Percentiles rank a stretch among this genome's conserved stretches.
Evolutionary conservation across 2,888 invertebrate species (phyloP).

Genomic region (Auanema freiburgensis): DNA sequence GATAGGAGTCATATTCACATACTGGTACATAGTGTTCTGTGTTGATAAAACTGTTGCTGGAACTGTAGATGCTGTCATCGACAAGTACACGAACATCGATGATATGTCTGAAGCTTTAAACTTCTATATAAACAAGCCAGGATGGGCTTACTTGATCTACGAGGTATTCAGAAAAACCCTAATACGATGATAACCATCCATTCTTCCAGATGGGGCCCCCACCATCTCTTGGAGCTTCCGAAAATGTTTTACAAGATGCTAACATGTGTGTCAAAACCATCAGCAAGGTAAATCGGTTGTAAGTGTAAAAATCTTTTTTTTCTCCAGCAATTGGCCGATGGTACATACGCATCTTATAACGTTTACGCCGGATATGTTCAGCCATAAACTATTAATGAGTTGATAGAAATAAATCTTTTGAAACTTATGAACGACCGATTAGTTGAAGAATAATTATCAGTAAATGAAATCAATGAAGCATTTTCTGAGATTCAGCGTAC

Average conservation of each 20-base stretch:
- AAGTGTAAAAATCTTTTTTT: too few relatives aligned
- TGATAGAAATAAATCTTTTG: too few relatives aligned
- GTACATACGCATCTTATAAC: too few relatives aligned
- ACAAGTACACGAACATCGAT: constrained; percentile 28
- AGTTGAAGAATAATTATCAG: too few relatives aligned
- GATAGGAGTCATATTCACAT: not conserved
- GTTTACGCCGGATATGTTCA: too few relatives aligned
- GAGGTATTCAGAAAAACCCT: constrained; percentile 21
- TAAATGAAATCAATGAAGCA: too few relatives aligned
- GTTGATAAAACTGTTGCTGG: constrained; percentile 25
- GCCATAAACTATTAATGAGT: too few relatives aligned
- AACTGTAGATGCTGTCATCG: constrained; percentile 30
- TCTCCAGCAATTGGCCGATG: too few relatives aligned
- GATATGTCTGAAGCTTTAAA: constrained; percentile 31
- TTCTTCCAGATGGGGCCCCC: constrained; percentile 27
- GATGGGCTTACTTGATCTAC: constrained; percentile 41
- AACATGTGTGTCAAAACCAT: constrained; percentile 37
- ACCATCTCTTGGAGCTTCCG: constrained; percentile 27
- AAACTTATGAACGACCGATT: too few relatives aligned
- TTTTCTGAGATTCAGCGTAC: too few relatives aligned
- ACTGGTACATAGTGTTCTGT: constrained; percentile 32
- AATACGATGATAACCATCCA: not conserved
- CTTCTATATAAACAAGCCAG: constrained; percentile 37
- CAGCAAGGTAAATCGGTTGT: constrained; percentile 11
- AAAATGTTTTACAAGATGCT: constrained; percentile 31